Conservation (phyloP, 1,140 invertebrate genomes). For the Octopus bimaculoides region DNA sequence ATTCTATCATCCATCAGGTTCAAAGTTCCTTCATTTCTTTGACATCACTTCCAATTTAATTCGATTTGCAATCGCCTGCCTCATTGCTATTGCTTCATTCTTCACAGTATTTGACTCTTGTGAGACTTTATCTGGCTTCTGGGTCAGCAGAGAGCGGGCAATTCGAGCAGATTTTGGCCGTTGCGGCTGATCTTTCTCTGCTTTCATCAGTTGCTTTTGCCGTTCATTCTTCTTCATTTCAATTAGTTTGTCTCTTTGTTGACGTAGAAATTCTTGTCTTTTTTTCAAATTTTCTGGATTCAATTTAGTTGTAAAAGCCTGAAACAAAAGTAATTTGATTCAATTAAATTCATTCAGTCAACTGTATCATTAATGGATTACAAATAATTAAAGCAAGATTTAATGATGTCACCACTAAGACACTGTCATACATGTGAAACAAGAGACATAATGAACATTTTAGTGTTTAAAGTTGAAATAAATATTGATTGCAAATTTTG, state of each 20-base stretch:
- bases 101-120: conserved; percentile 30
- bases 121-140: not conserved
- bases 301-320: conserved; percentile 44
- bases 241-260: conserved; percentile 85
- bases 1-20: no score
- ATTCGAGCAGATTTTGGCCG: conserved; percentile 71
- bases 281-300: conserved; percentile 70
- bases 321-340: not conserved
- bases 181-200: conserved; percentile 37
- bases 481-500: no score
- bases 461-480: no score
- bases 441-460: no score
- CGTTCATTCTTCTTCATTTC: conserved; percentile 83
- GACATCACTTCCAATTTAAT: conserved; percentile 76
- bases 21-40: conserved; percentile 29
- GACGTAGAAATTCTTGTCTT: conserved; percentile 78
- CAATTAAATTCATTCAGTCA: no score
- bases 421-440: no score
- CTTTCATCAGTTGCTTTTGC: conserved; percentile 67
- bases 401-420: no score
- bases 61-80: conserved; percentile 77
- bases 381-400: no score
- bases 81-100: conserved; percentile 68
- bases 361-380: no score
- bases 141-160: conserved; percentile 64